Conservation (phyloP, 2,888 invertebrate species). For the Ichneumoninae sp. region DNA sequence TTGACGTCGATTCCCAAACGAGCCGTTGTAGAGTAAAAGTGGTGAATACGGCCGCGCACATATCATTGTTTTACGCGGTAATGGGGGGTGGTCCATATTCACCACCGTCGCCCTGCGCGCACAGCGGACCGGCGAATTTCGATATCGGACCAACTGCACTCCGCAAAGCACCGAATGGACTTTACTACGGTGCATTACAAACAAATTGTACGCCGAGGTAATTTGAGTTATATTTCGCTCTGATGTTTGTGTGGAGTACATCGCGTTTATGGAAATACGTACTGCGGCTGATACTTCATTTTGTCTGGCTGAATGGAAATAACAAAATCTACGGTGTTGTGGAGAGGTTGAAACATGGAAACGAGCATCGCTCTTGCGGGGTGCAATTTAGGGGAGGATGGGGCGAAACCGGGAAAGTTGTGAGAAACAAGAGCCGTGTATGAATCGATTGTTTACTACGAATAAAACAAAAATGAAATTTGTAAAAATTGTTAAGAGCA, state of each 20-base stretch:
- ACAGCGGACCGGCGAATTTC: neutral
- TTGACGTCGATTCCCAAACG: neutral
- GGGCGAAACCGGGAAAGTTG: no score
- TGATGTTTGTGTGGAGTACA: conserved; percentile 7
- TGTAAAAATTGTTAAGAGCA: no score
- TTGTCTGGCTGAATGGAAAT: neutral
- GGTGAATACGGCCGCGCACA: no score
- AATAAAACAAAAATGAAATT: no score
- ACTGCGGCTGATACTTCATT: neutral
- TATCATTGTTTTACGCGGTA: no score
- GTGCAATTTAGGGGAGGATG: no score
- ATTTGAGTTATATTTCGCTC: neutral
- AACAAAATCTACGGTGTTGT: neutral
- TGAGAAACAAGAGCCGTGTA: no score
- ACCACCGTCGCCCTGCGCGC: neutral
- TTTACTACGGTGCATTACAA: neutral
- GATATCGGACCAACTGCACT: neutral
- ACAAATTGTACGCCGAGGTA: neutral
- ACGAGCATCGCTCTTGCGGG: neutral
- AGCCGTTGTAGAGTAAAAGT: neutral
- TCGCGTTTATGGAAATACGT: neutral
- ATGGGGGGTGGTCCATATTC: no score
- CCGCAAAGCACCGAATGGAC: neutral
- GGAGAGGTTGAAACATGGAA: neutral
- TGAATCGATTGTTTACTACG: no score